Evolutionary conservation across 2,797 vertebrate genomes (phyloP).

Genomic region (Myoxocephalus aenaeus): DNA sequence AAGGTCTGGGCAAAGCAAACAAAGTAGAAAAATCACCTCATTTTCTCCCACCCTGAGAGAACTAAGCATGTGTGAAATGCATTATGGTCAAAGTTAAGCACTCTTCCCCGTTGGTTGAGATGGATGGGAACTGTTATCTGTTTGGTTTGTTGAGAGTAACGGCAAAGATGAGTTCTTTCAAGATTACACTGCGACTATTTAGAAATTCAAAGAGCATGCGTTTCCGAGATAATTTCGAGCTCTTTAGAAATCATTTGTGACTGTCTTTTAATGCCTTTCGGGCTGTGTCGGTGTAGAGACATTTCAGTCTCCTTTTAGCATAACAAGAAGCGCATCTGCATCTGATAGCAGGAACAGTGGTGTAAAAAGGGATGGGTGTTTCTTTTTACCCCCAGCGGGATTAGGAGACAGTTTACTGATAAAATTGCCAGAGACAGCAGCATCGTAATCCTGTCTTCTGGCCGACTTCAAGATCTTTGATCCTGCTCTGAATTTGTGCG

Average conservation of each 20-base stretch:
- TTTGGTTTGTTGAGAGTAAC: conserved; percentile 36
- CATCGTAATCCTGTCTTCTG: conserved; percentile 65
- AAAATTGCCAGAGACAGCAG: conserved; percentile 52
- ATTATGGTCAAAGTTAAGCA: conserved; percentile 28
- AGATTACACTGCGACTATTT: conserved; percentile 18
- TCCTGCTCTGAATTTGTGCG: conserved; percentile 58
- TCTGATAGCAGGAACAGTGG: conserved; percentile 30
- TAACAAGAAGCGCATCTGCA: conserved; percentile 22
- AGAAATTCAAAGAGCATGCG: conserved; percentile 43
- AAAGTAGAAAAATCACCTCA: conserved; percentile 2
- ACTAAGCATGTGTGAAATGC: conserved; percentile 29
- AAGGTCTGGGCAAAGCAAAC: conserved; percentile 20
- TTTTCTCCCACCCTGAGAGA: conserved; percentile 25
- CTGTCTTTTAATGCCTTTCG: conserved; percentile 48
- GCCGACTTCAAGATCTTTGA: conserved; percentile 61
- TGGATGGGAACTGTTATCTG: conserved; percentile 15
- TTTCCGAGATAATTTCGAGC: conserved; percentile 41
- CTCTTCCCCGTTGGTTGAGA: neutral
- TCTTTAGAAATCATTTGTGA: conserved; percentile 47
- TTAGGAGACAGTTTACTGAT: conserved; percentile 68
- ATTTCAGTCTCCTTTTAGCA: conserved; percentile 44
- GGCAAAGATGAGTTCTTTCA: conserved; percentile 4
- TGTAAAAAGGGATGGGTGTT: conserved; percentile 14
- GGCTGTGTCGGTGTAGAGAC: conserved; percentile 30
- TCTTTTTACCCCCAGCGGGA: conserved; percentile 47